These are phyloP conservation scores for Sebastiscus albofasciatus DNA, from an alignment of 2,797 vertebrate genomes.

Conservation along the genomic window DNA sequence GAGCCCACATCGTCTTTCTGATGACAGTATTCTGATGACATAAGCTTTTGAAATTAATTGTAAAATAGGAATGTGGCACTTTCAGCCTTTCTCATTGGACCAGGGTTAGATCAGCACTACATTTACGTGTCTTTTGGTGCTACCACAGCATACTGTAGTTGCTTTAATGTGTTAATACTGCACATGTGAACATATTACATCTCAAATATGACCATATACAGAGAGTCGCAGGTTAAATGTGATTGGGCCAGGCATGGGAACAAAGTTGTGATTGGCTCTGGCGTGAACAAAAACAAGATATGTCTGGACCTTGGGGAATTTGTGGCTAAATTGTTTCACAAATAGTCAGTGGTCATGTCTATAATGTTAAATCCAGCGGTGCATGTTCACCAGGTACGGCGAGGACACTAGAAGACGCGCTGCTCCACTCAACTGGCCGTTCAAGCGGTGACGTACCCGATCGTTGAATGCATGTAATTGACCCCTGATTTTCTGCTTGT, in stretches of 20 bases:
- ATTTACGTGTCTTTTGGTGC: not conserved
- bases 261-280: not conserved
- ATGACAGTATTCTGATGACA: not conserved
- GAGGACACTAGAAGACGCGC: too few species aligned
- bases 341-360: too few species aligned
- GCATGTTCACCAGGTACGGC: too few species aligned
- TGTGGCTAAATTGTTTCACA: too few species aligned
- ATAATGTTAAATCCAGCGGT: too few species aligned
- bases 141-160: not conserved
- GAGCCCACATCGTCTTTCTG: not conserved
- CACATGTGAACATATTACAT: not conserved
- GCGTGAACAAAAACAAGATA: not conserved
- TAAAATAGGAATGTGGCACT: not conserved
- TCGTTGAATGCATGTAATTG: too few species aligned
- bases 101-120: not conserved
- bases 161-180: not conserved
- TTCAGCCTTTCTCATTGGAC: not conserved
- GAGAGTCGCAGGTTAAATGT: not conserved
- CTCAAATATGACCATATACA: not conserved
- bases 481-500: too few species aligned
- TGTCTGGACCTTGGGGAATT: fast-evolving
- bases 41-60: not conserved
- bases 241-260: not conserved
- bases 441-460: too few species aligned
- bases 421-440: too few species aligned